phyloP scores from a whole-genome alignment of 2,113 vertebrate species.

The Terrapene triunguis region DNA sequence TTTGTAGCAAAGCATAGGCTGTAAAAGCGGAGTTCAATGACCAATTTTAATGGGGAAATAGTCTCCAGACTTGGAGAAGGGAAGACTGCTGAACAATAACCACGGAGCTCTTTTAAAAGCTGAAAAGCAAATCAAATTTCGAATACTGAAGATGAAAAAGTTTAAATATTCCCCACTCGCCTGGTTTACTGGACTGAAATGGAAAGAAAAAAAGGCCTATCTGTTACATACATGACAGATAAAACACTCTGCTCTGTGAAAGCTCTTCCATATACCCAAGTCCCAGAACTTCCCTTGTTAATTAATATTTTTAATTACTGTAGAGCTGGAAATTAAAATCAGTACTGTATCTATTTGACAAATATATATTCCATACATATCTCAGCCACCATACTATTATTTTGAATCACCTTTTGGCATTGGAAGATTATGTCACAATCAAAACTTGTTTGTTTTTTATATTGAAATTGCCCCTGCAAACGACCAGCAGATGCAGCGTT shows the following conservation, averaged over 20 bases:
- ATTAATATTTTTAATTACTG: not conserved
- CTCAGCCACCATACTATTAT: fast-evolving
- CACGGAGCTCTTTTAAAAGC: not conserved
- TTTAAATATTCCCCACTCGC: not conserved
- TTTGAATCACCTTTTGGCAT: fast-evolving
- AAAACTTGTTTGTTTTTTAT: not conserved
- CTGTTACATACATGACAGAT: not conserved
- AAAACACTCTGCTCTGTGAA: not conserved
- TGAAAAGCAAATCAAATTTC: not conserved
- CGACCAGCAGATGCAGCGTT: not conserved
- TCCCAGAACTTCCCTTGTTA: not conserved
- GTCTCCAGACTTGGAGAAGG: not conserved
- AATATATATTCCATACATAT: not conserved
- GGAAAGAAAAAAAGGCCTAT: not conserved
- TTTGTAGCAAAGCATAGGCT: not conserved
- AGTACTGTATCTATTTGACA: not conserved
- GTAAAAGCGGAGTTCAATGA: not conserved
- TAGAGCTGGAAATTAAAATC: not conserved
- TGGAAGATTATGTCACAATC: not conserved
- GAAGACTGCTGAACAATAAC: not conserved
- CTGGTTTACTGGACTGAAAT: not conserved
- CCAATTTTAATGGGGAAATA: not conserved
- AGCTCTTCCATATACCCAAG: not conserved
- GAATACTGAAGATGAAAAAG: not conserved
- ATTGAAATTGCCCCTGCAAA: not conserved